phyloP scores from a whole-genome alignment of 2,113 vertebrate genomes.

The Eulemur rufifrons region DNA sequence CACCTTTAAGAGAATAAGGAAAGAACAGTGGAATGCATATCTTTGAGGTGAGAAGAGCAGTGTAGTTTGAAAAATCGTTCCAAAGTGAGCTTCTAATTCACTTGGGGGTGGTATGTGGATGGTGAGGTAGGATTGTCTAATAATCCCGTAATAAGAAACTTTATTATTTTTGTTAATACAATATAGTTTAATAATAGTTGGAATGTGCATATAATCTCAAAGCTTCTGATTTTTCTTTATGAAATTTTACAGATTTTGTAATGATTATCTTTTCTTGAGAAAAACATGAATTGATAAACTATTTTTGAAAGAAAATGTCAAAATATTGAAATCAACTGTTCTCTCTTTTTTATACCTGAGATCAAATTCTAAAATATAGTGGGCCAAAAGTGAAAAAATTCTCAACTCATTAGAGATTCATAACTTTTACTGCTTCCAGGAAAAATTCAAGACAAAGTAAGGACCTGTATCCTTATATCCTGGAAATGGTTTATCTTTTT shows the following conservation, averaged over 20 bases:
- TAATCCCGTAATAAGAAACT: background rate
- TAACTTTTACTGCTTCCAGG: background rate
- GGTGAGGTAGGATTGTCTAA: background rate
- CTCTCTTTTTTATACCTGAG: background rate
- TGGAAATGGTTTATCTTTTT: background rate
- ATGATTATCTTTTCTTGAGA: background rate
- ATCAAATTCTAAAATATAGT: background rate
- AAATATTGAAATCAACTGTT: background rate
- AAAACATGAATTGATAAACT: background rate
- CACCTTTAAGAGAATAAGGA: background rate
- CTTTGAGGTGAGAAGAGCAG: background rate
- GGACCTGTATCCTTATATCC: background rate
- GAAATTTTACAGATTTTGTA: background rate
- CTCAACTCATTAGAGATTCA: conserved; percentile 1
- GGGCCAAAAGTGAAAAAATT: background rate
- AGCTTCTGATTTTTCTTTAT: background rate
- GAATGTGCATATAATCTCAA: background rate
- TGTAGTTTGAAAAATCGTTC: background rate
- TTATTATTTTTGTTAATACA: background rate
- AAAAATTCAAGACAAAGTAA: background rate
- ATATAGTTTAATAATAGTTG: background rate
- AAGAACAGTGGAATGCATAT: background rate
- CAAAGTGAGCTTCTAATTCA: background rate
- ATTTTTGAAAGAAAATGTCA: background rate
- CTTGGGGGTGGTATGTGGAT: accelerated